Base-by-base conservation (phyloP, 1,140 invertebrate genomes). In the Bombus waltoni region DNA sequence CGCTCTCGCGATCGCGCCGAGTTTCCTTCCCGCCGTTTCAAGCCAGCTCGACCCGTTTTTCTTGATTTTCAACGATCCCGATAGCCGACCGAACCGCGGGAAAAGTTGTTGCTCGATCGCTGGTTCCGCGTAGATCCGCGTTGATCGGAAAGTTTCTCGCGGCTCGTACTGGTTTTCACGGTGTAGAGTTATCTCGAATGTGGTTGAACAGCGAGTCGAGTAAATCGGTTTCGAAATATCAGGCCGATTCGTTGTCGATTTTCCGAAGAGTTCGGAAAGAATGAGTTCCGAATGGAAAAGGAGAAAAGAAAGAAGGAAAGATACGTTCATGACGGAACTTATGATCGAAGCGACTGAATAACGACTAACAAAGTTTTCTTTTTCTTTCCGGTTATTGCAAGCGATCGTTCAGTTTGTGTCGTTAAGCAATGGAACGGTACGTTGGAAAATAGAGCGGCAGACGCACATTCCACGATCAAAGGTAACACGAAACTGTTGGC, bases 41-140 rank as follows among this genome's bases (percentile, higher is more conserved):
- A 68, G 44, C 35, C 47, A n/a, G 66, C 15, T 42, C 35, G n/a
- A 81, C 79, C 38, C 18, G 75, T 77, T 77, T 77, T 65, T 65
- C 75, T 65, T 22, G 59, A 11, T 18, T 77, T 38, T 75, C 13
- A 25, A 53, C 72, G n/a, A 47, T 18, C 38, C 22, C 25, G 22
- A 53, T 53, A 53, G 47, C 47, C 5, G 32, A 8, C 32, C 44
- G 32, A 35, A 35, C 32, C 47, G 32, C 73, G 74, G 53, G 75
- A 77, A 77, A 62, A n/a, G 75, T 42, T 40, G 57, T 42, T 40
- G 57, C 38, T 62, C 28, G 25, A 42, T 32, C n/a, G 40, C 47
- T 22, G 47, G 47, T 53, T 53, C 47, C 6, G 5, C n/a, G 25
- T 72, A 25, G 70, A 72, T 72, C n/a, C 40, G 40, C 6, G 13